Conservation (phyloP, 1,140 invertebrate species). For the Chlorops oryzae region DNA sequence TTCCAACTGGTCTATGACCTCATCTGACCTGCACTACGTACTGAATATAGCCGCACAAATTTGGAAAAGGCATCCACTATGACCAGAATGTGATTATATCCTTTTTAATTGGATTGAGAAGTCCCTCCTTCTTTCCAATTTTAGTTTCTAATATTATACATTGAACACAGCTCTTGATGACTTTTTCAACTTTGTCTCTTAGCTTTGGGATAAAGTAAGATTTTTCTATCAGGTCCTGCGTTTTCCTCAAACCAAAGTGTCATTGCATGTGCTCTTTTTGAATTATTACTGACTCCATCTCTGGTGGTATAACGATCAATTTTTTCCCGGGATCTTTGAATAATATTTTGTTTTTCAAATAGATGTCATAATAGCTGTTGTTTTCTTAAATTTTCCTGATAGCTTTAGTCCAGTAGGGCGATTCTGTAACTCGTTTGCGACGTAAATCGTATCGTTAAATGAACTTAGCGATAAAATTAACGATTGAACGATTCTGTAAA, state of each 20-base stretch:
- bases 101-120: conserved; percentile 31
- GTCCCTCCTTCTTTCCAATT: conserved; percentile 44
- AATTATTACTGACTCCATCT: conserved; percentile 21
- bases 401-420: neutral
- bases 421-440: too few relatives aligned
- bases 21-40: neutral
- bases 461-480: too few relatives aligned
- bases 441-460: too few relatives aligned
- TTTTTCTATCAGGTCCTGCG: conserved; percentile 29
- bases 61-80: too few relatives aligned
- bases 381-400: neutral
- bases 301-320: conserved; percentile 20
- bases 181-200: conserved; percentile 27
- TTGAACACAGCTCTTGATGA: conserved; percentile 31
- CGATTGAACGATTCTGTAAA: too few relatives aligned
- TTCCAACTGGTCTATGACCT: conserved; percentile 17
- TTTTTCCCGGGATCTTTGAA: conserved; percentile 9
- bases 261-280: conserved; percentile 15
- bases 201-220: conserved; percentile 45
- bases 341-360: neutral
- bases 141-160: conserved; percentile 31
- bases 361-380: neutral
- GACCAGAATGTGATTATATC: too few relatives aligned
- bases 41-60: conserved; percentile 31
- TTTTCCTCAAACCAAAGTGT: conserved; percentile 14